Percentiles rank a stretch among this genome's conserved stretches.
phyloP scores from a whole-genome alignment of 1,140 invertebrate genomes.

The Theocolax elegans region DNA sequence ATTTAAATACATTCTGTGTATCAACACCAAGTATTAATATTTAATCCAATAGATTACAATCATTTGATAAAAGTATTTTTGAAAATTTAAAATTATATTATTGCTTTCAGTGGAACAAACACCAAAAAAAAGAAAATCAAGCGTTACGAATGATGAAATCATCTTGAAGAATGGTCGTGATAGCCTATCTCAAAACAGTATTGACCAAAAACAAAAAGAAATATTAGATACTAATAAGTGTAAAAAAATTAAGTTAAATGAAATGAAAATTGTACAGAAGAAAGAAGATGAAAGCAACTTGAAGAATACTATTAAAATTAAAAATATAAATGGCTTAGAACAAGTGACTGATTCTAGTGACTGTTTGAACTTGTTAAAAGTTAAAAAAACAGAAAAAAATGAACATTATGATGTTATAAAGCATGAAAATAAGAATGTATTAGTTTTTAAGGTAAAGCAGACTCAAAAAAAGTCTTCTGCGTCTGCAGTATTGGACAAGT shows the following conservation, averaged over 20 bases:
- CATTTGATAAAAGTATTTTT: background rate
- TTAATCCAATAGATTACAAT: background rate
- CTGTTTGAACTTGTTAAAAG: slow-evolving; percentile 30
- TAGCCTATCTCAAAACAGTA: slow-evolving; percentile 24
- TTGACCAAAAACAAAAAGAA: slow-evolving; percentile 30
- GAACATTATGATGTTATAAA: slow-evolving; percentile 22
- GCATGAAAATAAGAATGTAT: slow-evolving; percentile 10
- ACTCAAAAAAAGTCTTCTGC: slow-evolving; percentile 24
- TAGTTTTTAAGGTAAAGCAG: slow-evolving; percentile 19
- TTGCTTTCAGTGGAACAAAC: slow-evolving; percentile 20
- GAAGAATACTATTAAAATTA: slow-evolving; percentile 24
- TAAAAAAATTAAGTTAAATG: slow-evolving; percentile 22
- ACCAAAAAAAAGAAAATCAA: slow-evolving; percentile 19
- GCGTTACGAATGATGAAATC: background rate
- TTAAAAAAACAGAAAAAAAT: slow-evolving; percentile 29
- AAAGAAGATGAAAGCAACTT: slow-evolving; percentile 24
- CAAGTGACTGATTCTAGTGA: slow-evolving; percentile 24
- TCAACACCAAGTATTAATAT: background rate
- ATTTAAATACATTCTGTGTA: background rate
- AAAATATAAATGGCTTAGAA: slow-evolving; percentile 38
- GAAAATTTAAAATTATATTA: background rate
- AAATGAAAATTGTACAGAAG: slow-evolving; percentile 28
- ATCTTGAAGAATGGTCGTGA: slow-evolving; percentile 19
- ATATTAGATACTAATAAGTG: slow-evolving; percentile 11
- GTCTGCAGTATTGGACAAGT: slow-evolving; percentile 27